Conservation (phyloP, 2,797 vertebrate genomes). For the Gallirallus australis region DNA sequence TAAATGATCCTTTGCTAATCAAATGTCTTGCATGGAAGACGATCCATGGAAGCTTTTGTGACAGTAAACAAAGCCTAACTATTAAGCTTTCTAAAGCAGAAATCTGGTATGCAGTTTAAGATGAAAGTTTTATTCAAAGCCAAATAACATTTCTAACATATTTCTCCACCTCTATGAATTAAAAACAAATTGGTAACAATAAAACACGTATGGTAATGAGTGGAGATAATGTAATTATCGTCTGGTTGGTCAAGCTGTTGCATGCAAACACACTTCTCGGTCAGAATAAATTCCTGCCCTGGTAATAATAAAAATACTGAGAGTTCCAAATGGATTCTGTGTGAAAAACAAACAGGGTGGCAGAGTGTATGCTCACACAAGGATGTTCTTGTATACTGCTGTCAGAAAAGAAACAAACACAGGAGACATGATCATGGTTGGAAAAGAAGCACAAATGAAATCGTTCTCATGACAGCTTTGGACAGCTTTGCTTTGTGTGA, state of each 20-base stretch:
- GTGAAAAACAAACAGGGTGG: not conserved
- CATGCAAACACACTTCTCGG: not conserved
- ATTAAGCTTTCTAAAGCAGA: not conserved
- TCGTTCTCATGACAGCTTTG: conserved; percentile 23
- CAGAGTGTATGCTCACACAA: not conserved
- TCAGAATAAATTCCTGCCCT: conserved; percentile 8
- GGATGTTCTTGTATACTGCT: not conserved
- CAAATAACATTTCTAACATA: not conserved
- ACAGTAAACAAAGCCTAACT: not conserved
- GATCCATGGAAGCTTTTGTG: not conserved
- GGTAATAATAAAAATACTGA: not conserved
- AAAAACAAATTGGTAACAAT: not conserved
- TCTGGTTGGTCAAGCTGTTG: not conserved
- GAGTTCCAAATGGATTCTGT: not conserved
- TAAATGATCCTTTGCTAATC: not conserved
- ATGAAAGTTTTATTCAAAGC: not conserved
- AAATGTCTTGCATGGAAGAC: not conserved
- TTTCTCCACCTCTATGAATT: not conserved
- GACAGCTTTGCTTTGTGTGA: conserved; percentile 44
- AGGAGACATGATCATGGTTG: not conserved
- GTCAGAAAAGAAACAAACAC: not conserved
- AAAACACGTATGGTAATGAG: not conserved
- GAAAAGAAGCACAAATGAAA: not conserved
- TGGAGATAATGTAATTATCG: not conserved
- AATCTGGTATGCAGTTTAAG: not conserved